Base-by-base conservation (phyloP, 2,888 invertebrate species). In the Chaitophorus viminalis region DNA sequence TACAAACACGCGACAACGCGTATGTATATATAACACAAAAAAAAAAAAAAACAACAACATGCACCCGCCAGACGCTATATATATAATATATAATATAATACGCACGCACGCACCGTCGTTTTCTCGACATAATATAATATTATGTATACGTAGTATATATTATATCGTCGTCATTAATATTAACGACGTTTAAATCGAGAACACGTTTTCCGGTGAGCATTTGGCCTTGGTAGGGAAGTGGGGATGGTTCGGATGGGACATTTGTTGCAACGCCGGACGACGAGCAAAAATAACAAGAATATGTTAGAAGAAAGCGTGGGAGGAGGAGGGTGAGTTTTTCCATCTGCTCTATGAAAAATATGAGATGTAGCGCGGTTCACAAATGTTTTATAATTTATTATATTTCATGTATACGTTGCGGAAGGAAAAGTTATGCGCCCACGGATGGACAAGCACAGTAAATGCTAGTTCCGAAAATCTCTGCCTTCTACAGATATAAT, bases 131-230 rank as follows among this genome's bases (percentile, higher is more conserved):
- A 75, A 75, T 74, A 39, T 29, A 31, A 68, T 60, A 68, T 68
- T 68, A 68, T 68, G 29, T 29, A 29, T 68, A n/a, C 9, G 2
- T 9, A 1, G 31, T 31, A 17, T 31, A 52, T 11, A 1, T 2
- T 46, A 46, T 46, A 14, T 21, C 25, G 31, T 72, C 25, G 6
- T 46, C 70, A 29, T 70, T 81, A 81, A 46, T 70, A 81, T 70
- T 70, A 70, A 81, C 81, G 81, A 70, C 46, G 81, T 81, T 81
- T 81, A 81, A 46, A 70, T 46, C 68, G 81, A 81, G 46, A 81
- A 70, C 81, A 46, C 39, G 60, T 79, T 79, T 36, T n/a, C 60
- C 0, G 17, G 18, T 25, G 36, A 25, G 25, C 36, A 39, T 25
- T 18, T 5, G 60, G 21, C 60, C 60, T 18, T 9, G 60, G 21